Base-by-base conservation (phyloP, 1,140 invertebrate genomes). In the Temnothorax curvispinosus region DNA sequence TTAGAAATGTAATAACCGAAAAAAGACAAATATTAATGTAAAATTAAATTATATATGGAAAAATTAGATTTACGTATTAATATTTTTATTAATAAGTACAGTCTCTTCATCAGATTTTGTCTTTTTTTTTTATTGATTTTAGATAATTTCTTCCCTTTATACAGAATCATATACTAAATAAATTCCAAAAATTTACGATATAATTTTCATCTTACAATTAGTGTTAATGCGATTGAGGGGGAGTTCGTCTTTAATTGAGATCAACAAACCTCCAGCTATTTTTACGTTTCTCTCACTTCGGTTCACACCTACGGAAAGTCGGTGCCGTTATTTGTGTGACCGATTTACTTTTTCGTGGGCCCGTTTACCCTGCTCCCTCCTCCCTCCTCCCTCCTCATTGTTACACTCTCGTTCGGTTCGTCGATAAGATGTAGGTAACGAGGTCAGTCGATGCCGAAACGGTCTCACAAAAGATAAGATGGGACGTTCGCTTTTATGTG, bases 331-430 rank as follows among this genome's bases (percentile, higher is more conserved):
- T 56, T 60, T 75, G 35, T 69, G 3, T 87, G 87, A 88, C 87
- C 87, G 82, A 90, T 88, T 82, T 91, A 86, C 32, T 84, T 88
- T 91, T 90, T 90, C 77, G 52, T 67, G 56, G 56, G 32, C n/a
- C 76, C 64, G 52, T 27, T 21, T n/a, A 54, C 35, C 44, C 84
- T 38, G 21, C 21, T 41, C 6, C 7, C 11, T 80, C 41, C 35
- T n/a, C 32, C 21, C 13, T 13, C 9, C 0, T 27, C 27, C 27
- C 27, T 9, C 15, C 32, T 72, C 52, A 54, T n/a, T 78, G 9
- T 69, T 38, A 13, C 38, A 41, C 18, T 35, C 82, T 44, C 18
- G 8, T 86, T 90, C 44, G 65, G 65, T 47, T 11, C 56, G 3
- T 52, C 64, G 47, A 21, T 86, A 58, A 81, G 77, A 91, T 90